Base-by-base conservation (phyloP, 2,113 vertebrate species). In the Archilochus colubris region DNA sequence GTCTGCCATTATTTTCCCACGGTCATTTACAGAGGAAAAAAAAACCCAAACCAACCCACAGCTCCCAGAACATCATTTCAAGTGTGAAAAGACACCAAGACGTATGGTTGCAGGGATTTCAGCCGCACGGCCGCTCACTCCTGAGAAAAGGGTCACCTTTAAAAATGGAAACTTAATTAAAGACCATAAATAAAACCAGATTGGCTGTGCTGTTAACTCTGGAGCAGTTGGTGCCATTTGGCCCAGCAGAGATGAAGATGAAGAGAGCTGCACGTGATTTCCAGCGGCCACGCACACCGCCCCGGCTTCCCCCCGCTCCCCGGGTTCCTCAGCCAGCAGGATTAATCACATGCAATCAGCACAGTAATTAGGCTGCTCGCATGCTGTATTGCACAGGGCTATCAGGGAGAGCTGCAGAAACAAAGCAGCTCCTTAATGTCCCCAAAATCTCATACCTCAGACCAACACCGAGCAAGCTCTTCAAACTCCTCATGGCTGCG, bases 301-400 rank as follows among this genome's bases (percentile, higher is more conserved):
- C 79, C 77, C 25, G 25, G 86, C 88, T 95, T 43, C 92, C 91
- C 94, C 88, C 53, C 4, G 6, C 92, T 95, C 91, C 81, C 86
- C 0, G 3, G 79, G 80, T 94, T 86, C 92, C 72, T 40, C 91
- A 82, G 94, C 48, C 97, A 97, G 90, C 75, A 92, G 94, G 84
- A 97, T 92, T 77, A 76, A 97, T 93, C 91, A 50, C 86, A 25
- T 27, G 22, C 67, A 48, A 30, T 72, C 48, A 93, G 68, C 74
- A 44, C 63, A 53, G 91, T 9, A 86, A 94, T 91, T 54, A n/a
- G 4, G 50, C 82, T 59, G 73, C 79, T 85, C 93, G 58, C 81
- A 40, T 82, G 57, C 40, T 72, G 21, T 25, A 28, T 15, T 63
- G 58, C 93, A 86, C 89, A 17, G 3, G 59, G 86, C 69, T 14